These are phyloP conservation scores for Falco biarmicus DNA, from an alignment of 2,797 vertebrate genomes.

Conservation along the genomic window DNA sequence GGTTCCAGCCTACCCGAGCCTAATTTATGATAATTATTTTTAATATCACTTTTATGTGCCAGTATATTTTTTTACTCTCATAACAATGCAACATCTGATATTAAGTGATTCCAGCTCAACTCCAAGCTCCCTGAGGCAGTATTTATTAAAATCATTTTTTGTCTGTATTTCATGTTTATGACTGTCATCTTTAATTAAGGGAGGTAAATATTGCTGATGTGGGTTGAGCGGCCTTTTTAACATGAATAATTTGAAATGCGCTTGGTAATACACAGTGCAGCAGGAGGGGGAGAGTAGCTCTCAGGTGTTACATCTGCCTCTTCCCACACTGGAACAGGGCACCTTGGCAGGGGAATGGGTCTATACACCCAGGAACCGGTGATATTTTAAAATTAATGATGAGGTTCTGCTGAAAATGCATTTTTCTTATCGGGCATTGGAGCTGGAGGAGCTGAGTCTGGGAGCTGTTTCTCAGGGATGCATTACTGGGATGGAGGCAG, in stretches of 20 bases:
- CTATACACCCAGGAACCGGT: background rate
- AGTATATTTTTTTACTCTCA: background rate
- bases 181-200: conserved; percentile 65
- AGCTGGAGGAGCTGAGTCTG: background rate
- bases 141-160: conserved; percentile 2
- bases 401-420: background rate
- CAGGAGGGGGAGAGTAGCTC: background rate
- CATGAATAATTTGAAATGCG: background rate
- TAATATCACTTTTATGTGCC: conserved; percentile 18
- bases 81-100: background rate
- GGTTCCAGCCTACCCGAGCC: background rate
- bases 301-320: background rate
- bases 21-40: conserved; percentile 7
- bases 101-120: background rate
- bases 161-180: conserved; percentile 41
- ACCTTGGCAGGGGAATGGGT: background rate
- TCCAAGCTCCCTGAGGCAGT: background rate
- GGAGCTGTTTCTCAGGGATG: background rate
- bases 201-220: conserved; percentile 30
- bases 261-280: background rate
- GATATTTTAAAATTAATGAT: rapidly evolving
- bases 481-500: background rate
- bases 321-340: background rate
- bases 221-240: conserved; percentile 15
- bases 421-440: rapidly evolving